phyloP scores from a whole-genome alignment of 2,113 vertebrate species.

The Gobius niger region DNA sequence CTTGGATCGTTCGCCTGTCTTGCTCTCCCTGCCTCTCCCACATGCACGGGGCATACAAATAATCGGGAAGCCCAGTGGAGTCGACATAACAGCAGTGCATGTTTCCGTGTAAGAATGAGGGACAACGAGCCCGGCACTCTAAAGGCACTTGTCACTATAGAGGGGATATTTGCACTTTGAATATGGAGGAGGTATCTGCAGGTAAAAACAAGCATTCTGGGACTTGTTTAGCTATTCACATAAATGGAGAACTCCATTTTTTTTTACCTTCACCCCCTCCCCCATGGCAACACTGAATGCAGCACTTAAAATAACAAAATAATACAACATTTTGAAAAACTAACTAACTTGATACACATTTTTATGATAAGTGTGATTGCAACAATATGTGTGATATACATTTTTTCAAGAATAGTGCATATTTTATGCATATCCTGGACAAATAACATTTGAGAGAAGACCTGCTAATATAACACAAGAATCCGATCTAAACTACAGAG shows the following conservation, averaged over 20 bases:
- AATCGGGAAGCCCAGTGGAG: conserved; percentile 31
- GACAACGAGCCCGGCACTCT: background rate
- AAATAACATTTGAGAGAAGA: too few relatives aligned
- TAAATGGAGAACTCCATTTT: too few relatives aligned
- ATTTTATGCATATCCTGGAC: too few relatives aligned
- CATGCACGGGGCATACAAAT: conserved; percentile 31
- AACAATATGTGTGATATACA: too few relatives aligned
- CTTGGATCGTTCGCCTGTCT: conserved; percentile 69
- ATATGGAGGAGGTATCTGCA: background rate
- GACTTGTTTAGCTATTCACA: background rate
- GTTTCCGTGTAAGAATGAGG: conserved; percentile 22
- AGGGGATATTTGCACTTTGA: background rate
- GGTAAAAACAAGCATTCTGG: conserved; percentile 16
- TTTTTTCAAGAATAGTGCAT: too few relatives aligned
- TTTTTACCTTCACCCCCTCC: conserved; percentile 5
- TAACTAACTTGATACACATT: background rate
- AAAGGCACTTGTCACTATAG: conserved; percentile 17
- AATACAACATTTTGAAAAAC: conserved; percentile 9
- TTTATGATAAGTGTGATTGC: too few relatives aligned
- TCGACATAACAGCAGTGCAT: conserved; percentile 14
- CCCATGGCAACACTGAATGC: conserved; percentile 36
- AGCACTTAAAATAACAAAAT: conserved; percentile 6
- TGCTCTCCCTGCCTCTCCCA: conserved; percentile 50
- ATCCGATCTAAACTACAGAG: too few relatives aligned
- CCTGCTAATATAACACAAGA: too few relatives aligned